Conservation (phyloP, 2,888 invertebrate genomes). For the Plebejus argus region DNA sequence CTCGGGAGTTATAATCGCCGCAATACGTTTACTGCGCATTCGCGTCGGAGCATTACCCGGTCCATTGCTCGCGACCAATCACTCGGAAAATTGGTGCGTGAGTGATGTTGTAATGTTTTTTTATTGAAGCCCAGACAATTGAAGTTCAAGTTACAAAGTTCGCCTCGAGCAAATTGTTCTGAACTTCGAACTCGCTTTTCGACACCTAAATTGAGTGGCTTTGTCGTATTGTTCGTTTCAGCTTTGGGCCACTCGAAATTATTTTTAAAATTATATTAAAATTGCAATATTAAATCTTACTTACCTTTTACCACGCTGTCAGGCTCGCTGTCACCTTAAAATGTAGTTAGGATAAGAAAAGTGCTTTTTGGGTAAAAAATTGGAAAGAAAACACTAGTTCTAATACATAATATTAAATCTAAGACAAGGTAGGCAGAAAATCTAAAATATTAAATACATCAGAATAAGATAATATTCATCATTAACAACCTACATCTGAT, state of each 20-base stretch:
- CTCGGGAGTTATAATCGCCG: slow-evolving; percentile 5
- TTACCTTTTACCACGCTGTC: neutral
- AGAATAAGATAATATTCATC: too few relatives aligned
- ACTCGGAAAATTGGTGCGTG: slow-evolving; percentile 75
- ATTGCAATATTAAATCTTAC: neutral
- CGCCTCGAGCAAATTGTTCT: neutral
- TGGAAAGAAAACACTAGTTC: too few relatives aligned
- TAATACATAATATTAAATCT: too few relatives aligned
- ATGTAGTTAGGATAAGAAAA: neutral
- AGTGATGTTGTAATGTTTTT: slow-evolving; percentile 38
- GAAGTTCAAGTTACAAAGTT: slow-evolving; percentile 8
- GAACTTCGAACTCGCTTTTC: neutral
- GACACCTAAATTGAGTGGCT: neutral
- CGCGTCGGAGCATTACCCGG: slow-evolving; percentile 56
- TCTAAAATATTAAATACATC: too few relatives aligned
- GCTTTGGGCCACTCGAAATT: neutral
- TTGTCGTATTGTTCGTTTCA: neutral
- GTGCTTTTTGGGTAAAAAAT: neutral
- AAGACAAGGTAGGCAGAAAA: too few relatives aligned
- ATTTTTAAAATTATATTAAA: neutral
- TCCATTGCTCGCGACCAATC: slow-evolving; percentile 75
- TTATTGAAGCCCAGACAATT: slow-evolving; percentile 18
- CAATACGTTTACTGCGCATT: slow-evolving; percentile 16
- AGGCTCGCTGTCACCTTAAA: neutral
- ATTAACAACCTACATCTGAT: too few relatives aligned